Evolutionary conservation across 2,888 invertebrate genomes (phyloP), one percentile per base, ranked within the genome.

Genomic region (Gryllus longicercus): DNA sequence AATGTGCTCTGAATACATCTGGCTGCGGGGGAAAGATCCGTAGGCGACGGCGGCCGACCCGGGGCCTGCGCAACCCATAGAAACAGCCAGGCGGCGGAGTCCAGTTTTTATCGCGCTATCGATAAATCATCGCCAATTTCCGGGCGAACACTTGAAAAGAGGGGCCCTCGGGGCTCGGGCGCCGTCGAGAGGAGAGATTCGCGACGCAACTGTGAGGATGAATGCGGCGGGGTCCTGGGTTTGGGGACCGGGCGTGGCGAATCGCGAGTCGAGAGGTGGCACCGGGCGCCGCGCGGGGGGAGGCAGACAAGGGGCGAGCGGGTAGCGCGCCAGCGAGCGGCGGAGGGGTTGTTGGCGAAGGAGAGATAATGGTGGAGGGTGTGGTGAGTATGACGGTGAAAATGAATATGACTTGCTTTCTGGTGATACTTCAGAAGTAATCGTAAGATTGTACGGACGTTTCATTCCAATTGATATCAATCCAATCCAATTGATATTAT

Each of bases 1-100:
- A 63, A 63, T 63, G 63, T 63, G 63, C 63, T 63, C 63, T n/a
- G 63, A 63, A 63, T 63, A 63, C 63, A 63, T 63, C 63, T 63
- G 63, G 14, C n/a, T 14, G 63, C 38, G 38, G 14, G 63, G 63
- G n/a, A 63, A 63, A n/a, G 16, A 16, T 1, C 63, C 63, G 63
- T 18, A n/a, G 63, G 63, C 63, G 38, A 63, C 63, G 4, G 63
- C 16, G 14, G 63, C 63, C 16, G 63, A 63, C n/a, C n/a, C 63
- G 3, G 63, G 16, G 38, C 38, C 38, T 38, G 38, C 8, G 38
- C 8, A 8, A 38, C 38, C 38, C 38, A 38, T 38, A 38, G 38
- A 38, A 38, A 10, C 38, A 8, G 38, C 38, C 38, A 38, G 38
- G 5, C 38, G 38, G 38, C 38, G 8, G 63, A 63, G 63, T 63